Conservation (phyloP, 2,797 vertebrate genomes). For the Argyrosomus regius region DNA sequence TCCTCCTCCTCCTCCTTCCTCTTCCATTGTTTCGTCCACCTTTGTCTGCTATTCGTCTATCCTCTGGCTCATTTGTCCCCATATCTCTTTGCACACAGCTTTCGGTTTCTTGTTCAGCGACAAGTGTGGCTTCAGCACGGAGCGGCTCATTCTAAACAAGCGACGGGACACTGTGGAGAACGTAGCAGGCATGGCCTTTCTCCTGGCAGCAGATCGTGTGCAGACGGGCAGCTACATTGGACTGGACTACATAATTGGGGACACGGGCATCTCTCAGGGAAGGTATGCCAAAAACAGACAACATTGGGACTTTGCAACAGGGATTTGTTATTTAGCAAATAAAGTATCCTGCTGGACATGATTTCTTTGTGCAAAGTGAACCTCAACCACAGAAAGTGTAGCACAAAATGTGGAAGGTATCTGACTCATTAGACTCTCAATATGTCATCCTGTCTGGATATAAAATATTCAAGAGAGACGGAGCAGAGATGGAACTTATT, state of each 20-base stretch:
- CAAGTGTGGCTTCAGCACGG: slow-evolving; percentile 94
- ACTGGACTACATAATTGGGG: slow-evolving; percentile 95
- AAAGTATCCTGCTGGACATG: no score
- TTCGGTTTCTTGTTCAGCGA: slow-evolving; percentile 96
- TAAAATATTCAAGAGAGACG: slow-evolving; percentile 38
- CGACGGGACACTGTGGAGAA: slow-evolving; percentile 92
- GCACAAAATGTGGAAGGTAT: not conserved
- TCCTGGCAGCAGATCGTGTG: slow-evolving; percentile 92
- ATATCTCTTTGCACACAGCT: slow-evolving; percentile 79
- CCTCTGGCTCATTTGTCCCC: not conserved
- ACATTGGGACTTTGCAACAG: not conserved
- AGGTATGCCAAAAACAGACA: slow-evolving; percentile 68
- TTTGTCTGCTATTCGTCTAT: not conserved
- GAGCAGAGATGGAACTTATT: slow-evolving; percentile 13
- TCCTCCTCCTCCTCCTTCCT: not conserved
- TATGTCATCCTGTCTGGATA: slow-evolving; percentile 5
- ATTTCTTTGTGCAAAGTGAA: not conserved
- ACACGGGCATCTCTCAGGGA: slow-evolving; percentile 93
- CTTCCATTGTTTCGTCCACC: not conserved
- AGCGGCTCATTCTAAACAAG: slow-evolving; percentile 90
- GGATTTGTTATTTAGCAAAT: no score
- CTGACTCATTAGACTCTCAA: slow-evolving; percentile 4
- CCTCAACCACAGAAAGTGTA: not conserved
- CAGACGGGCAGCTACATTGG: slow-evolving; percentile 93
- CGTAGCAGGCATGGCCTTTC: slow-evolving; percentile 90